These are phyloP conservation scores for Zygothrica quintamaculata DNA, from an alignment of 2,888 invertebrate genomes.

Conservation along the genomic window DNA sequence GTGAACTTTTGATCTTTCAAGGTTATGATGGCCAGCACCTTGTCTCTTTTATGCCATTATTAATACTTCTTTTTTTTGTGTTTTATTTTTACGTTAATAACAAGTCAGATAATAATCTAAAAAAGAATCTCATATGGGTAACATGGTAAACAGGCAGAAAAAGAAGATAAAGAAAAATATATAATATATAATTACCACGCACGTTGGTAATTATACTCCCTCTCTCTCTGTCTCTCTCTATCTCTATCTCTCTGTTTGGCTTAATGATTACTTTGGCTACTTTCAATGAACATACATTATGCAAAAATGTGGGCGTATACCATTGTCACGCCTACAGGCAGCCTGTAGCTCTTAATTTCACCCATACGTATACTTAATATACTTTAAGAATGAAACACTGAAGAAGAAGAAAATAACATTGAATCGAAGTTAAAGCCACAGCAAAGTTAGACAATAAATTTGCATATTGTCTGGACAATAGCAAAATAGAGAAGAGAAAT, in stretches of 20 bases:
- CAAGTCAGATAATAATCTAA: conserved; percentile 40
- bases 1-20: conserved; percentile 75
- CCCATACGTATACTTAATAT: conserved; percentile 40
- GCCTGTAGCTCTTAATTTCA: conserved; percentile 29
- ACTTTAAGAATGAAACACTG: not conserved
- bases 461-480: conserved; percentile 41
- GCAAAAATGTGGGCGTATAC: conserved; percentile 51
- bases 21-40: conserved; percentile 51
- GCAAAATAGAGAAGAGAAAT: conserved; percentile 59
- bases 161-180: conserved; percentile 45
- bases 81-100: no score
- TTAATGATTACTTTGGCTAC: conserved; percentile 28
- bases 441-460: conserved; percentile 37
- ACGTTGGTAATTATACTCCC: conserved; percentile 35
- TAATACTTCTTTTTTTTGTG: no score
- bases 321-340: conserved; percentile 30
- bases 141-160: conserved; percentile 8
- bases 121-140: conserved; percentile 28
- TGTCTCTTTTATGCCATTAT: conserved; percentile 59
- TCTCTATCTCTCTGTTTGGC: no score
- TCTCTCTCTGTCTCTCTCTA: not conserved
- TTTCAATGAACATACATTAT: conserved; percentile 47
- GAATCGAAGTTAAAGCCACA: conserved; percentile 2
- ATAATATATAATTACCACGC: conserved; percentile 63
- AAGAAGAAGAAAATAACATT: conserved; percentile 17